Conservation (phyloP, 2,888 invertebrate genomes). For the Drosophila crucigera region DNA sequence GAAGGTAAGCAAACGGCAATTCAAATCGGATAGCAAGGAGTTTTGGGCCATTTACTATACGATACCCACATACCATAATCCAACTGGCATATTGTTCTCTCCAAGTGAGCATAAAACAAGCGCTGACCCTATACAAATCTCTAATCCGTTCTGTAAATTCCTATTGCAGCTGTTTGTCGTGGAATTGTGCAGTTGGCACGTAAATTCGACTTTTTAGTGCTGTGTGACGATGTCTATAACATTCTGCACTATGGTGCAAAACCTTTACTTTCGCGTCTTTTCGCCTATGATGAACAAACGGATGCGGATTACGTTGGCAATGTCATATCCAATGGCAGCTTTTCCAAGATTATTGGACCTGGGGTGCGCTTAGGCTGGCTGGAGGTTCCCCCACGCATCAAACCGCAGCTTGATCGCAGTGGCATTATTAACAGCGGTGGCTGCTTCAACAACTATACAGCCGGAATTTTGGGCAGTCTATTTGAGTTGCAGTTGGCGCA, state of each 20-base stretch:
- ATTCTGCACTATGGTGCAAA: constrained; percentile 86
- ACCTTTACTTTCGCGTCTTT: constrained; percentile 86
- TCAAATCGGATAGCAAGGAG: constrained; percentile 84
- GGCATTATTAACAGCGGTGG: constrained; percentile 87
- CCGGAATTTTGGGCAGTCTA: constrained; percentile 86
- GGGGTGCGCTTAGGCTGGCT: constrained; percentile 89
- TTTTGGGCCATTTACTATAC: constrained; percentile 87
- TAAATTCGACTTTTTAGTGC: constrained; percentile 85
- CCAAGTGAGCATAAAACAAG: constrained; percentile 78
- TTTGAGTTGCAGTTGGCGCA: constrained; percentile 86
- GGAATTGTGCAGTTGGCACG: constrained; percentile 85
- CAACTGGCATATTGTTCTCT: constrained; percentile 86
- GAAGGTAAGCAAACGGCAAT: constrained; percentile 83
- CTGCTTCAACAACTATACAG: constrained; percentile 87
- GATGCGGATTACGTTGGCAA: constrained; percentile 86
- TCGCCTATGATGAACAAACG: constrained; percentile 86
- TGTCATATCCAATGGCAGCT: constrained; percentile 88
- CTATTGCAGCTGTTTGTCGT: constrained; percentile 82
- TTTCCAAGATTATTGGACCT: constrained; percentile 89
- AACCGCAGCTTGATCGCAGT: constrained; percentile 84
- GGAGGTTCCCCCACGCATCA: constrained; percentile 86
- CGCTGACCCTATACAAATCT: not conserved
- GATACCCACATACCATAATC: constrained; percentile 88
- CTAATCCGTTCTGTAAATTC: not conserved
- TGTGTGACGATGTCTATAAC: constrained; percentile 89